Evolutionary conservation across 2,113 vertebrate species (phyloP).

Genomic region (Hemichromis elongatus): DNA sequence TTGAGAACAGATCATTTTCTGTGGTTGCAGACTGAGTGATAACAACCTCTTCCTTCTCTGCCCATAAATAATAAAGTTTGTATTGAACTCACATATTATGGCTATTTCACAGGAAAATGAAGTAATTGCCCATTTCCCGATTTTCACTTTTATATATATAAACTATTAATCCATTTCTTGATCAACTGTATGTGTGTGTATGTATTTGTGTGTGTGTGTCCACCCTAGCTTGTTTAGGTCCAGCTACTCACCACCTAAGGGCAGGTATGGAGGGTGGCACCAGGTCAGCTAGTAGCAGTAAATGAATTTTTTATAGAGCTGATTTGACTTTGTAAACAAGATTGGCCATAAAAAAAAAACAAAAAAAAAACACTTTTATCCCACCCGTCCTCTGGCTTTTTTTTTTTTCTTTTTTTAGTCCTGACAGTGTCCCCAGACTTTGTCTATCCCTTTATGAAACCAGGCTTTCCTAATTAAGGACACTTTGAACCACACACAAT

Average conservation of each 20-base stretch:
- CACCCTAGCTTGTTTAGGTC: background rate
- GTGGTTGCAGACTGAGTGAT: background rate
- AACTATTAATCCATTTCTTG: background rate
- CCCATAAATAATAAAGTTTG: conserved; percentile 29
- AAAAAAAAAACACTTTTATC: background rate
- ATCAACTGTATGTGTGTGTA: background rate
- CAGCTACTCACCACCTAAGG: conserved; percentile 49
- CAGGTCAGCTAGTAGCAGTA: conserved; percentile 41
- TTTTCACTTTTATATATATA: background rate
- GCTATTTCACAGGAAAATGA: conserved; percentile 25
- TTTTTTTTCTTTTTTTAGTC: background rate
- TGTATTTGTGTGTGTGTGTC: conserved; percentile 8
- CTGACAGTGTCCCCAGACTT: conserved; percentile 1
- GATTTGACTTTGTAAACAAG: conserved; percentile 72
- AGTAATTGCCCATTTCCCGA: conserved; percentile 11
- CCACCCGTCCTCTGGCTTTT: background rate
- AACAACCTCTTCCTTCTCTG: background rate
- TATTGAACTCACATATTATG: conserved; percentile 17
- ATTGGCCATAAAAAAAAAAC: background rate
- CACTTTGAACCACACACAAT: background rate
- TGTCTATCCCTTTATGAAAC: conserved; percentile 36
- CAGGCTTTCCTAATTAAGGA: conserved; percentile 35
- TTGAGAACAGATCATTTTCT: background rate
- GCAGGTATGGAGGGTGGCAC: background rate
- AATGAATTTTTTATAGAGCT: conserved; percentile 66